phyloP scores from a whole-genome alignment of 2,888 invertebrate species.

The Bellardia bayeri region DNA sequence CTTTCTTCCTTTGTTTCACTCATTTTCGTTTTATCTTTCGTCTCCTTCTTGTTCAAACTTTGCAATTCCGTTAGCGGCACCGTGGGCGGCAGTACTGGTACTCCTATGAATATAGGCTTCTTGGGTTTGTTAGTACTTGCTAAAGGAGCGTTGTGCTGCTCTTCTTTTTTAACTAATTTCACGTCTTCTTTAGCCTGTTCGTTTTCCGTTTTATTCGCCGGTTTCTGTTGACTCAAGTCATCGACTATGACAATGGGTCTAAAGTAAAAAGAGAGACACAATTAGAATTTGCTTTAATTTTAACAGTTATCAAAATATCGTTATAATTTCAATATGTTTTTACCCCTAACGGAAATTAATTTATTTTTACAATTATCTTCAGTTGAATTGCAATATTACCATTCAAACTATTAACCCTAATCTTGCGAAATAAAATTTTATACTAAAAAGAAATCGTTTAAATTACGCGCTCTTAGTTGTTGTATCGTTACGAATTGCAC shows the following conservation, averaged over 20 bases:
- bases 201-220: slow-evolving; percentile 59
- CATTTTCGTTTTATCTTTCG: slow-evolving; percentile 51
- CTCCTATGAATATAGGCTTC: slow-evolving; percentile 76
- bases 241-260: slow-evolving; percentile 82
- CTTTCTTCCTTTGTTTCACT: slow-evolving; percentile 45
- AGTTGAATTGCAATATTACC: not conserved
- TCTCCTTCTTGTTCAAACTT: slow-evolving; percentile 58
- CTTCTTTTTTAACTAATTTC: slow-evolving; percentile 37
- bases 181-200: slow-evolving; percentile 43
- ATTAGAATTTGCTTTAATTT: not conserved
- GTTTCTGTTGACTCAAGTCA: slow-evolving; percentile 78
- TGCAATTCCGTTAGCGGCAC: slow-evolving; percentile 74
- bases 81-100: slow-evolving; percentile 77
- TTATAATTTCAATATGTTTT: slow-evolving; percentile 1
- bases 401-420: slow-evolving; percentile 58
- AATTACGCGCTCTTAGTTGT: not conserved
- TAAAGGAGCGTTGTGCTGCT: not conserved
- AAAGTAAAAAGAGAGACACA: slow-evolving; percentile 42
- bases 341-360: slow-evolving; percentile 40
- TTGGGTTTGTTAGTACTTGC: slow-evolving; percentile 64
- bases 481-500: slow-evolving; percentile 43
- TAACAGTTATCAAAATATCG: not conserved
- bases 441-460: slow-evolving; percentile 40
- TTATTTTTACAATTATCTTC: slow-evolving; percentile 18
- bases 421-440: slow-evolving; percentile 58